Conservation (phyloP, 2,888 invertebrate species). For the Cyaniris semiargus region DNA sequence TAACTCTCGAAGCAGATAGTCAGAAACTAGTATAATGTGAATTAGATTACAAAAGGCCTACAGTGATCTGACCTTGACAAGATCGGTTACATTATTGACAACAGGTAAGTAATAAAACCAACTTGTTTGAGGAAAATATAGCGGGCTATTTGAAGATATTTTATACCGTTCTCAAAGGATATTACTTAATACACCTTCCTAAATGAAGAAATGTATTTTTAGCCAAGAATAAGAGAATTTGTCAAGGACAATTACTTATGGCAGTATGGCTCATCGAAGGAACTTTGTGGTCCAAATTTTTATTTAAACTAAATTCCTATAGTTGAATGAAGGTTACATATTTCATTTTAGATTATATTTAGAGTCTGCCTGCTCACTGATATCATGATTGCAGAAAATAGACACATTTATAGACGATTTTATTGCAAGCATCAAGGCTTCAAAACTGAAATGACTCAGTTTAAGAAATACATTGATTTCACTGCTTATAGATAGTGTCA, state of each 20-base stretch:
- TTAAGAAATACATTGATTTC: conserved; percentile 12
- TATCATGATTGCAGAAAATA: conserved; percentile 4
- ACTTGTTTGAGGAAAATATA: neutral
- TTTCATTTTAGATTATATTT: neutral
- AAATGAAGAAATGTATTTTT: neutral
- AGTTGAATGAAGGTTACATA: neutral
- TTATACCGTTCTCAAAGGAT: neutral
- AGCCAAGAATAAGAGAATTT: neutral
- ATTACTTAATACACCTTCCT: neutral
- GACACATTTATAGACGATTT: neutral
- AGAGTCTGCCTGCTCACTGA: neutral
- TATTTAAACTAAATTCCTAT: neutral
- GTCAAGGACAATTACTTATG: neutral
- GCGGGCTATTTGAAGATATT: neutral
- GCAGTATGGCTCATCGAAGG: neutral
- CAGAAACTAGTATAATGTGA: neutral
- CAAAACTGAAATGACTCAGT: conserved; percentile 9
- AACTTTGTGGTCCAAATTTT: neutral
- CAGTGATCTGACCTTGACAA: neutral
- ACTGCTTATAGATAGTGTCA: neutral
- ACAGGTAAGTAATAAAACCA: neutral
- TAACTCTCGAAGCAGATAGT: neutral
- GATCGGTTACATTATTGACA: neutral
- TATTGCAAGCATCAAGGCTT: neutral
- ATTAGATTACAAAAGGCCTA: neutral